A percentile compares a stretch with the other conserved stretches of the same genome.
Conservation (phyloP, 2,797 vertebrate species). For the Peromyscus melanophrys region DNA sequence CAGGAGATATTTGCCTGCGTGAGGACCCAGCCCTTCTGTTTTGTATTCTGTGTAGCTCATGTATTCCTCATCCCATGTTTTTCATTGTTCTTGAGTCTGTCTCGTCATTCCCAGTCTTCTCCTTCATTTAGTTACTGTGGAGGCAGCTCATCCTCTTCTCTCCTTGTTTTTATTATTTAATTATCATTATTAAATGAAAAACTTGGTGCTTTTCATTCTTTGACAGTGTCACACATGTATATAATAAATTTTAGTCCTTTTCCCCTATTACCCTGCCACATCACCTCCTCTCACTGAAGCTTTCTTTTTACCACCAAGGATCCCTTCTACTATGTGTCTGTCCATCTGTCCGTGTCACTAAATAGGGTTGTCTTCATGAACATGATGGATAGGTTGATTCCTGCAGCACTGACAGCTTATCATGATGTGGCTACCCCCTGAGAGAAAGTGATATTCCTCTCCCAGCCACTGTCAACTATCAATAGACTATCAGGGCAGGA, state of each 20-base stretch:
- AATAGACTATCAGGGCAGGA: background rate
- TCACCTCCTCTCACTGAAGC: background rate
- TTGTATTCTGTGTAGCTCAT: background rate
- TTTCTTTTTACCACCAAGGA: background rate
- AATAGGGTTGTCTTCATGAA: background rate
- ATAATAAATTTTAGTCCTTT: background rate
- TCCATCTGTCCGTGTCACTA: background rate
- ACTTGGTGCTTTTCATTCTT: background rate
- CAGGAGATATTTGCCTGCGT: background rate
- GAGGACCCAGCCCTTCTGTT: background rate
- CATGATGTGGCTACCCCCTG: background rate
- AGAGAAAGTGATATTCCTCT: too few relatives aligned
- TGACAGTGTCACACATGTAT: background rate
- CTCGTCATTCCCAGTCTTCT: background rate
- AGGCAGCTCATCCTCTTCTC: background rate
- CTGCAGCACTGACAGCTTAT: too few relatives aligned
- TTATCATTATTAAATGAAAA: too few relatives aligned
- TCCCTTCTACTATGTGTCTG: background rate
- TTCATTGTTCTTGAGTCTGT: background rate
- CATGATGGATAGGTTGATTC: too few relatives aligned
- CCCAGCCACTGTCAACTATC: background rate
- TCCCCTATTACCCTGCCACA: too few relatives aligned
- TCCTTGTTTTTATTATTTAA: background rate
- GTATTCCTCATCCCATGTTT: background rate
- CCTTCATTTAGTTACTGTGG: background rate